Base-by-base conservation (phyloP, 2,888 invertebrate species). In the Lathronympha strigana region DNA sequence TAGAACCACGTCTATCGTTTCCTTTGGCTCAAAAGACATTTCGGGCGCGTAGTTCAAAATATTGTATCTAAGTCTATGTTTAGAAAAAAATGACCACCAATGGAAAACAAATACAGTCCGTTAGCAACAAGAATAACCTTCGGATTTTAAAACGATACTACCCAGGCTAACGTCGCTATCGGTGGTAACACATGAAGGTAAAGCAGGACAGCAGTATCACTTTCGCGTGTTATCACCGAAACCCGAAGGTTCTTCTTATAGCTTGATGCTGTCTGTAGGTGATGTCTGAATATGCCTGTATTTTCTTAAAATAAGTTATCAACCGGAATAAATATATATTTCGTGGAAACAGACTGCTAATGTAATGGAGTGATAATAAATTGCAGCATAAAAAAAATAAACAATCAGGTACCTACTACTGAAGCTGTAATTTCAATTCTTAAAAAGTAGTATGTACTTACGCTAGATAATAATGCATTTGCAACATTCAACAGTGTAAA, bases 351-450 rank as follows among this genome's bases (percentile, higher is more conserved):
- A 51, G n/a, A n/a, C n/a, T n/a, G n/a, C 55, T 63, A 55, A 36
- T 49, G 38, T 55, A 49, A 33, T 19, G 15, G 21, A 53, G 4
- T 28, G 36, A 36, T 50, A 6, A 36, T 36, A 53, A 53, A 31
- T 31, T 53, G 36, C 60, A 51, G 38, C 51, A 36, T 19, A 13
- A 71, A 70, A 74, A 68, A 77, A 72, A 75, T 87, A 86, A 86
- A 85, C 85, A 87, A 79, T 85, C 87, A 87, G 86, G 87, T 87
- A 87, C 86, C 84, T 84, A 84, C 84, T 84, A 84, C 77, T 72
- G 64, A 77, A 76, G 76, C 81, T 73, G 73, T 43, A 71, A 72
- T 71, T 74, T 75, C 43, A 33, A 49, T 67, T 62, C 45, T 58
- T 49, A 40, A 40, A 63, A 68, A 36, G 43, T 61, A 50, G 31